Evolutionary conservation across 1,140 invertebrate genomes (phyloP).

Genomic region (Drosophila pallidifrons): DNA sequence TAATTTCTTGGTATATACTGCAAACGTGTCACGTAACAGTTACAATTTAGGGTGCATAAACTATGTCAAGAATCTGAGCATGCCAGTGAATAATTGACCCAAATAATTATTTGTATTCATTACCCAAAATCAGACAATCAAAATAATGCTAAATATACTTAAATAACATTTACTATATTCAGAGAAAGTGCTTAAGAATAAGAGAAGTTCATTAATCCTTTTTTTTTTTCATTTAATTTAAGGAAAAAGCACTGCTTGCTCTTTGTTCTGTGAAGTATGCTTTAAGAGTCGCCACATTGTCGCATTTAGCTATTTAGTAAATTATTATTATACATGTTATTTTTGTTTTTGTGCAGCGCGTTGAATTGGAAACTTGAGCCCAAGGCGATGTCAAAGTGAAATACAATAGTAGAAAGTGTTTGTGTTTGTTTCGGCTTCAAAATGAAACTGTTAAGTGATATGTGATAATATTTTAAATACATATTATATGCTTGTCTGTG

Average conservation of each 20-base stretch:
- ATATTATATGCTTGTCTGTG: background rate
- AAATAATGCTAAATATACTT: background rate
- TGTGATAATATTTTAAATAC: constrained; percentile 41
- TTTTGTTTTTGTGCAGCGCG: constrained; percentile 1
- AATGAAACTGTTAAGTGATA: constrained; percentile 37
- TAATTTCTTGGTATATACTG: constrained; percentile 2
- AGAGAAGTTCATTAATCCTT: background rate
- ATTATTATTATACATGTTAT: background rate
- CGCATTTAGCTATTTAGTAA: too few relatives aligned
- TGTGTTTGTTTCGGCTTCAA: background rate
- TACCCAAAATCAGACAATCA: background rate
- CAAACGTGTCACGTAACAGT: constrained; percentile 17
- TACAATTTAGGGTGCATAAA: background rate
- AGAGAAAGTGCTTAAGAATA: too few relatives aligned
- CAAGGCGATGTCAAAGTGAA: background rate
- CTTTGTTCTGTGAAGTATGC: too few relatives aligned
- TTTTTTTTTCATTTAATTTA: background rate
- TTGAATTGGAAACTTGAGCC: constrained; percentile 22
- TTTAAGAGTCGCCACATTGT: too few relatives aligned
- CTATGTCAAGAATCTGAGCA: constrained; percentile 11
- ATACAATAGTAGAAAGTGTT: constrained; percentile 18
- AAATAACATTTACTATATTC: background rate
- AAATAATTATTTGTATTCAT: background rate
- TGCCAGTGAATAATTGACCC: background rate
- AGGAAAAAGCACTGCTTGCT: too few relatives aligned